These are phyloP conservation scores for Pollenia angustigena DNA, from an alignment of 2,888 invertebrate genomes.

Conservation along the genomic window DNA sequence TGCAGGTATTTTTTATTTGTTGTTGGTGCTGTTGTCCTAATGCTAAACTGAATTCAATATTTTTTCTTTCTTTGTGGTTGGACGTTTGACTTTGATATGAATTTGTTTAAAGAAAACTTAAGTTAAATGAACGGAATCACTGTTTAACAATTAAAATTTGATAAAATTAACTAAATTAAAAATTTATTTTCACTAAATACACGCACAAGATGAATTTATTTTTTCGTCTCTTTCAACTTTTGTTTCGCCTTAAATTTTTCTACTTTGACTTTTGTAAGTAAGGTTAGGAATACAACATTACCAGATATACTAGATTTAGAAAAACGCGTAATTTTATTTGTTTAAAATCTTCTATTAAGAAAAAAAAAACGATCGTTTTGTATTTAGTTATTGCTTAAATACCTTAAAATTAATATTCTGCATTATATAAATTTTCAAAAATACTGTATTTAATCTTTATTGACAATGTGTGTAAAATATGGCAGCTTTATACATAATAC, in stretches of 20 bases:
- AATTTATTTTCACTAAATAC: constrained; percentile 71
- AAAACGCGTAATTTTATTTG: background rate
- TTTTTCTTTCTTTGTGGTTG: constrained; percentile 67
- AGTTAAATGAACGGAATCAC: constrained; percentile 75
- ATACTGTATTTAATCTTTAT: no score
- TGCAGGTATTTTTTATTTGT: constrained; percentile 72
- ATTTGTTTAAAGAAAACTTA: constrained; percentile 74
- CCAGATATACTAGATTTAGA: constrained; percentile 12
- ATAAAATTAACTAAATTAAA: constrained; percentile 72
- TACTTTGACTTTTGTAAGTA: constrained; percentile 69
- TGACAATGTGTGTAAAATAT: background rate
- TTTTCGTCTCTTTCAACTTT: constrained; percentile 70
- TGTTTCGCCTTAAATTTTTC: constrained; percentile 70
- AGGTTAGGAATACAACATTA: constrained; percentile 55
- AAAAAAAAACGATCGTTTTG: no score
- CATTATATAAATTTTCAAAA: no score
- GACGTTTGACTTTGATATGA: constrained; percentile 76
- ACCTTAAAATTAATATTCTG: no score
- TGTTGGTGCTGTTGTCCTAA: constrained; percentile 72
- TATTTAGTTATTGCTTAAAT: no score
- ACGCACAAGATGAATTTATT: constrained; percentile 70
- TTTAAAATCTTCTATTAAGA: no score
- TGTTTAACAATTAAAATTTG: constrained; percentile 69
- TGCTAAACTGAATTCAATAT: constrained; percentile 64
- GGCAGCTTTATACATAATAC: background rate